These are phyloP conservation scores for Plebejus argus DNA, from an alignment of 2,888 invertebrate genomes.

Conservation along the genomic window DNA sequence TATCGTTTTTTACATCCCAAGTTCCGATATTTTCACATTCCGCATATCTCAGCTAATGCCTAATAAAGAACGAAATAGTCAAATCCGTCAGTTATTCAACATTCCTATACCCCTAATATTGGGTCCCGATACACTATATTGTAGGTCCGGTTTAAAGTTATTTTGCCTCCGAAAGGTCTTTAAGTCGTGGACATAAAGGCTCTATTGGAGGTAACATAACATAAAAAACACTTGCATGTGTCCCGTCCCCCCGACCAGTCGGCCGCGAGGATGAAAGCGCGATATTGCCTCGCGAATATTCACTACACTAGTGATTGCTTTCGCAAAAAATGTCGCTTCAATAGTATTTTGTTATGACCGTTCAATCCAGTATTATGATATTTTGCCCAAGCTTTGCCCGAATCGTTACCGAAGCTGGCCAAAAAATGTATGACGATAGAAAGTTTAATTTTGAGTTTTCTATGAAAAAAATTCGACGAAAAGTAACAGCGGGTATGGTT, in stretches of 20 bases:
- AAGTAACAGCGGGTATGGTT: too few species aligned
- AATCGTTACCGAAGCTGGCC: too few species aligned
- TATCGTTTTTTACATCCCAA: background rate
- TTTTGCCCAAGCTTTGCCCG: too few species aligned
- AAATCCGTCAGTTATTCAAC: background rate
- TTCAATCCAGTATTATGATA: background rate
- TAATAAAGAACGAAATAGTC: constrained; percentile 1
- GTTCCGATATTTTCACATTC: background rate
- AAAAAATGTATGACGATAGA: too few species aligned
- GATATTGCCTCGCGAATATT: constrained; percentile 7
- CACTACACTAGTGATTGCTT: background rate
- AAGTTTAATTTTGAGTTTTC: too few species aligned
- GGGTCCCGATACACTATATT: background rate
- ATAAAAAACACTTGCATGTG: background rate
- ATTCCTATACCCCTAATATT: background rate
- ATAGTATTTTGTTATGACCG: background rate
- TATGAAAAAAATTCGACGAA: too few species aligned
- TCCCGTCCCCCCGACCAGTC: background rate
- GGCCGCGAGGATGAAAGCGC: constrained; percentile 13
- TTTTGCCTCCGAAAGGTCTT: background rate
- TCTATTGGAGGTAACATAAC: background rate
- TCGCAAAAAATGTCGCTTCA: background rate
- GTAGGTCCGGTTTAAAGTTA: too few species aligned
- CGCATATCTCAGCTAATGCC: background rate
- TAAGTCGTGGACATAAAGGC: background rate